Evolutionary conservation across 2,113 vertebrate genomes (phyloP).

Genomic region (Gambusia affinis): DNA sequence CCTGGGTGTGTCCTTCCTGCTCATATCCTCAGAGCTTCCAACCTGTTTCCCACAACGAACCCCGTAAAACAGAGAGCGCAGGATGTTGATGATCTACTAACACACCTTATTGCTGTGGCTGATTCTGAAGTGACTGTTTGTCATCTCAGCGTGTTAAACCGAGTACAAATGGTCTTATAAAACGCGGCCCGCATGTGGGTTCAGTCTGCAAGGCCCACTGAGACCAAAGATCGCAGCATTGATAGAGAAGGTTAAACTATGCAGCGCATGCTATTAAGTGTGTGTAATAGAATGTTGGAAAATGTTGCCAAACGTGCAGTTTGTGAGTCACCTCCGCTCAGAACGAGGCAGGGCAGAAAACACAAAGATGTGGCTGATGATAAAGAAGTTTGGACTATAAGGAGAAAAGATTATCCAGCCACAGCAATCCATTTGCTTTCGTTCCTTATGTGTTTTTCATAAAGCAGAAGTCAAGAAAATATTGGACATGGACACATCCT

Average conservation of each 20-base stretch:
- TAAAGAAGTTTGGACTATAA: not conserved
- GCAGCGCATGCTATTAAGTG: not conserved
- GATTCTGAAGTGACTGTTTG: not conserved
- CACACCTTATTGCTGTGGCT: too few relatives aligned
- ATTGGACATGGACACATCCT: not conserved
- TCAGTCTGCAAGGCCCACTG: not conserved
- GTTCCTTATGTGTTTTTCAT: not conserved
- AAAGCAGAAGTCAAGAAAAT: not conserved
- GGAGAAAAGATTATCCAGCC: not conserved
- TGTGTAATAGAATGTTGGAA: not conserved
- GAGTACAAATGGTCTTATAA: not conserved
- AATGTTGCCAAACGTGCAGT: not conserved
- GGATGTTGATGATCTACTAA: not conserved
- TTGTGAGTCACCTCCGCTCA: not conserved
- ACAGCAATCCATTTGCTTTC: too few relatives aligned
- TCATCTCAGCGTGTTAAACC: too few relatives aligned
- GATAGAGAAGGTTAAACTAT: slow-evolving; percentile 1
- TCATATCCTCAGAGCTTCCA: slow-evolving; percentile 5
- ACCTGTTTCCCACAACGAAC: not conserved
- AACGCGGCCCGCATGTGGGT: not conserved
- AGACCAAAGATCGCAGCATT: not conserved
- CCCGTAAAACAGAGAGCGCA: not conserved
- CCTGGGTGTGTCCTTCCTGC: slow-evolving; percentile 22
- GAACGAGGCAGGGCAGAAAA: not conserved
- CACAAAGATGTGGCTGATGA: not conserved